Base-by-base conservation (phyloP, 2,113 vertebrate genomes). In the Irena cyanogastra region DNA sequence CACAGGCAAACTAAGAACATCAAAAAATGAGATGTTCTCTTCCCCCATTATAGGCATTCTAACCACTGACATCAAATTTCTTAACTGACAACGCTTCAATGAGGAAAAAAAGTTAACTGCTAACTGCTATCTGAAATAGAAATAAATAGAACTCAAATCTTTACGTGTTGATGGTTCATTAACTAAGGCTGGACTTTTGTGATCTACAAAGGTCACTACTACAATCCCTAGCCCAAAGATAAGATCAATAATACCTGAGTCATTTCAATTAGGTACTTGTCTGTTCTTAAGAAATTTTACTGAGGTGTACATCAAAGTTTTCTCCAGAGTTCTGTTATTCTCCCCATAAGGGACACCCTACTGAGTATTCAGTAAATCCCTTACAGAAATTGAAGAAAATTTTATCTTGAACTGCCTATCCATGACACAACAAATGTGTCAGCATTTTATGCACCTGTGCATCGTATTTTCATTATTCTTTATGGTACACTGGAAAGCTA, bases 301-400 rank as follows among this genome's bases (percentile, higher is more conserved):
- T 7, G 17, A 85, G 13, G 13, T n/a, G 28, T 88, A 39, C 8
- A 57, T 30, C 41, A 61, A 88, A 65, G 26, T 8, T 41, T 53
- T 47, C 26, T 57, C 44, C 33, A 31, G 13, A 6, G 6, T 45
- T 93, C 4, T 63, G 31, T 59, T 86, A 45, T 35, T 87, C 11
- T 42, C 11, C 15, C 16, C 14, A 4, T 23, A 86, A 83, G 4
- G 0, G 0, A 83, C 92, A 45, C 1, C 1, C 15, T 56, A 33
- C 7, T 57, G 8, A 66, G 7, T 35, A 49, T 35, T 68, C 39
- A 31, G 20, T 45, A 63, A 27, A 15, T 50, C 10, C 28, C 52
- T 37, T 20, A 65, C 2, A 66, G 44, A 22, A 82, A 50, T 1
- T 30, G 27, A 47, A 64, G 18, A 57, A 75, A 57, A 52, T 53